Conservation (phyloP, 2,113 vertebrate species). For the Periophthalmus modestus region DNA sequence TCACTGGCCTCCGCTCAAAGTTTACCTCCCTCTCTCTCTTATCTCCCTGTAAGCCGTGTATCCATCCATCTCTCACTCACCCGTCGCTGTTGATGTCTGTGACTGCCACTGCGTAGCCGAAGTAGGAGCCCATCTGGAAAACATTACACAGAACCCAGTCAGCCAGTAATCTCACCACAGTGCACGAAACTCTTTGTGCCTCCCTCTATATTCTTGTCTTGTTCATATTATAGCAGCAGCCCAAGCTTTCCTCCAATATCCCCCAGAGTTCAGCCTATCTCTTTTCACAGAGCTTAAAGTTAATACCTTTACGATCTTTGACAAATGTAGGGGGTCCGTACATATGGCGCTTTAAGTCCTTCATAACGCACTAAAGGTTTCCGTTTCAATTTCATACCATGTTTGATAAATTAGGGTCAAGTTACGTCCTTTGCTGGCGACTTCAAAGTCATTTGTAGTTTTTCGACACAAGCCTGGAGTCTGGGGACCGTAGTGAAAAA, state of each 20-base stretch:
- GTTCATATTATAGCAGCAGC: slow-evolving; percentile 28
- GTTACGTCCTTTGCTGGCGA: slow-evolving; percentile 25
- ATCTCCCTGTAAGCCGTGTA: slow-evolving; percentile 10
- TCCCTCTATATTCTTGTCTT: slow-evolving; percentile 37
- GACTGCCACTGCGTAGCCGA: slow-evolving; percentile 86
- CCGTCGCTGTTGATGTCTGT: slow-evolving; percentile 88
- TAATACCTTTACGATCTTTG: slow-evolving; percentile 34
- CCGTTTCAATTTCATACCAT: slow-evolving; percentile 39
- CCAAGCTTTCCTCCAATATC: slow-evolving; percentile 47
- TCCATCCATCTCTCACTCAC: slow-evolving; percentile 71
- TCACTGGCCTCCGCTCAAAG: neutral
- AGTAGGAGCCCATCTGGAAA: slow-evolving; percentile 91
- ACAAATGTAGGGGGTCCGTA: slow-evolving; percentile 21
- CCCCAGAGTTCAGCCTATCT: slow-evolving; percentile 29
- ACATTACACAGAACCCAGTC: slow-evolving; percentile 57
- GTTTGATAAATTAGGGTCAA: slow-evolving; percentile 41
- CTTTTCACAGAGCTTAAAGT: slow-evolving; percentile 48
- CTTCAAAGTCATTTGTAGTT: slow-evolving; percentile 36
- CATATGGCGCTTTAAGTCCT: slow-evolving; percentile 11
- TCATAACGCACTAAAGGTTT: slow-evolving; percentile 33
- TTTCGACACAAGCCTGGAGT: slow-evolving; percentile 7
- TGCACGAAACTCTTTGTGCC: slow-evolving; percentile 38
- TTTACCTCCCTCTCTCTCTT: neutral
- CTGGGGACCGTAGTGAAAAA: slow-evolving; percentile 30
- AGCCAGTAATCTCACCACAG: slow-evolving; percentile 58